A percentile compares a stretch with the other conserved stretches of the same genome.
These are phyloP conservation scores for Chionoecetes opilio DNA, from an alignment of 1,140 invertebrate species.

Conservation along the genomic window DNA sequence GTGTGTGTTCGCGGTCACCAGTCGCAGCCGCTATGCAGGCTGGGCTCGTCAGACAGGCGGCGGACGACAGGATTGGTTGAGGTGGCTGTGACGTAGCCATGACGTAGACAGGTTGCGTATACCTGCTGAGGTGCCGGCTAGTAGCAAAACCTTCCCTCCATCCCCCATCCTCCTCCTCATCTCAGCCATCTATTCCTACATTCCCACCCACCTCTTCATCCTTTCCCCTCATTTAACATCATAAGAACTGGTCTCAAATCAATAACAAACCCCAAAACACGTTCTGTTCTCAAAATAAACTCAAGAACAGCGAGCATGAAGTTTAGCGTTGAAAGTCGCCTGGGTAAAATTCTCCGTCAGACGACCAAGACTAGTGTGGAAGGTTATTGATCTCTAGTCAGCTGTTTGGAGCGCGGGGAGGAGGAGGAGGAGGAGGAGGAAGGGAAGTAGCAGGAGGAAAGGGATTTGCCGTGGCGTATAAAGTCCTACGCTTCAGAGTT, in stretches of 20 bases:
- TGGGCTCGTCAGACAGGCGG: neutral
- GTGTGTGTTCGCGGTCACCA: constrained; percentile 4
- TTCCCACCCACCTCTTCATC: too few relatives aligned
- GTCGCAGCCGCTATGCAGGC: neutral
- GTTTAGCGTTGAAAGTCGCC: too few relatives aligned
- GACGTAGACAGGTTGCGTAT: neutral
- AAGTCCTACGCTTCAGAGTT: neutral
- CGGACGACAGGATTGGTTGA: neutral
- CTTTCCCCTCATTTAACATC: too few relatives aligned
- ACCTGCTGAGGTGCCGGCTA: neutral
- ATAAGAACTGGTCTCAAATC: too few relatives aligned
- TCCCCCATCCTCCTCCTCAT: too few relatives aligned
- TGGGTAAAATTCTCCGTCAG: neutral
- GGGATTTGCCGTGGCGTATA: neutral
- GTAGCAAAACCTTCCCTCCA: too few relatives aligned
- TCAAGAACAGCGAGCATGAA: too few relatives aligned
- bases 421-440: neutral
- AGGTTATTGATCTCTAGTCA: constrained; percentile 19
- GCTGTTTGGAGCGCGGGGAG: neutral
- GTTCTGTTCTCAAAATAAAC: too few relatives aligned
- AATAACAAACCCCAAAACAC: too few relatives aligned
- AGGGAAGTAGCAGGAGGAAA: neutral
- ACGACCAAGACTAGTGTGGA: neutral
- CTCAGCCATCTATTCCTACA: too few relatives aligned
- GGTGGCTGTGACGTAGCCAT: neutral